phyloP scores from a whole-genome alignment of 2,113 vertebrate species.

The Boulengeromyrus knoepffleri region DNA sequence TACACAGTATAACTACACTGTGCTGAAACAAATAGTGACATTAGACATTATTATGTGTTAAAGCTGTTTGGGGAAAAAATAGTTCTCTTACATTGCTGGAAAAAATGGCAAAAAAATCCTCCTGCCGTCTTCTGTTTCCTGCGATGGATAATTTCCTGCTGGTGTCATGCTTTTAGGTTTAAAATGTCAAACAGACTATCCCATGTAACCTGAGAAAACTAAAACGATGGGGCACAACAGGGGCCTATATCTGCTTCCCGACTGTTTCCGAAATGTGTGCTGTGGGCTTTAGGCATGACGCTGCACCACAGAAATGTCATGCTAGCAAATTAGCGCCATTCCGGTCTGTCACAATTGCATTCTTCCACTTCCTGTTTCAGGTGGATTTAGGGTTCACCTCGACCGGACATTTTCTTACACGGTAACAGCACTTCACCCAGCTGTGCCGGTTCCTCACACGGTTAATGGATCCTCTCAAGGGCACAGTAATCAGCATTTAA shows the following conservation, averaged over 20 bases:
- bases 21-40: background rate
- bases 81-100: background rate
- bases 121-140: background rate
- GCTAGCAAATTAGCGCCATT: background rate
- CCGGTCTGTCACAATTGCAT: background rate
- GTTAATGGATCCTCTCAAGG: background rate
- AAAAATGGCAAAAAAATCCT: constrained; percentile 4
- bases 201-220: background rate
- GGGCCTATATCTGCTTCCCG: background rate
- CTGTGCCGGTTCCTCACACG: background rate
- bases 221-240: background rate
- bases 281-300: background rate
- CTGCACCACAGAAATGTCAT: background rate
- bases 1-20: background rate
- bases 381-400: background rate
- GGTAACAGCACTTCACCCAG: background rate
- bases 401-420: background rate
- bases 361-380: background rate
- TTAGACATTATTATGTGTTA: background rate
- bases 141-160: background rate
- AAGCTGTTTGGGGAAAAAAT: background rate
- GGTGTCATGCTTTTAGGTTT: background rate
- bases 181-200: background rate
- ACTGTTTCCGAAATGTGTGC: background rate
- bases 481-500: background rate